These are phyloP conservation scores for Ruditapes philippinarum DNA, from an alignment of 1,140 invertebrate genomes.

Conservation along the genomic window DNA sequence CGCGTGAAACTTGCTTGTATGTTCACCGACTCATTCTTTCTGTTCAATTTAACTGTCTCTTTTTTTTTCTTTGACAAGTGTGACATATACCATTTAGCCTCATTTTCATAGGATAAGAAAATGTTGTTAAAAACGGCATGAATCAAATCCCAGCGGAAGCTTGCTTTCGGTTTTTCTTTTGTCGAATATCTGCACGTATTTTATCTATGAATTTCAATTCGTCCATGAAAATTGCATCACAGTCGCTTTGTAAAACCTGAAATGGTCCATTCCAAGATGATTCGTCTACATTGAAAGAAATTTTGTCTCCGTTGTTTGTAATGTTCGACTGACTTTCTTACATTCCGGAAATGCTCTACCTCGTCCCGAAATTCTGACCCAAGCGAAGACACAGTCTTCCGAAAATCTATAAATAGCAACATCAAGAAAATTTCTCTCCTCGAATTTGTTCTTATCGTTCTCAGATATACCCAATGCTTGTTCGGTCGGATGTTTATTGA, in stretches of 20 bases:
- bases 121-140: too few species aligned
- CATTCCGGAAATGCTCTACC: slow-evolving; percentile 62
- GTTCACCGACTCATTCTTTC: too few species aligned
- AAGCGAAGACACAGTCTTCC: slow-evolving; percentile 17
- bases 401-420: slow-evolving; percentile 71
- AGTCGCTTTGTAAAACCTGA: slow-evolving; percentile 11
- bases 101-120: too few species aligned
- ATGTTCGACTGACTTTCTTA: slow-evolving; percentile 39
- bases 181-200: slow-evolving; percentile 10
- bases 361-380: slow-evolving; percentile 62
- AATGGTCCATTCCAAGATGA: slow-evolving; percentile 39
- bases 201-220: slow-evolving; percentile 44
- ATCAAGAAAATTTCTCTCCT: slow-evolving; percentile 61
- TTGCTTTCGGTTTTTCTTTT: neutral
- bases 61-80: too few species aligned
- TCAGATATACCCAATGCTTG: neutral
- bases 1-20: too few species aligned
- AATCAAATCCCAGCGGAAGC: neutral
- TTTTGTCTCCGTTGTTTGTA: neutral
- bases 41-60: too few species aligned
- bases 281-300: neutral
- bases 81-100: too few species aligned
- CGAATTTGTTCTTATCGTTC: slow-evolving; percentile 26
- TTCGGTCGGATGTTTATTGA: neutral
- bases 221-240: slow-evolving; percentile 23